Conservation (phyloP, 2,888 invertebrate genomes). For the Netelia fuscicornis region DNA sequence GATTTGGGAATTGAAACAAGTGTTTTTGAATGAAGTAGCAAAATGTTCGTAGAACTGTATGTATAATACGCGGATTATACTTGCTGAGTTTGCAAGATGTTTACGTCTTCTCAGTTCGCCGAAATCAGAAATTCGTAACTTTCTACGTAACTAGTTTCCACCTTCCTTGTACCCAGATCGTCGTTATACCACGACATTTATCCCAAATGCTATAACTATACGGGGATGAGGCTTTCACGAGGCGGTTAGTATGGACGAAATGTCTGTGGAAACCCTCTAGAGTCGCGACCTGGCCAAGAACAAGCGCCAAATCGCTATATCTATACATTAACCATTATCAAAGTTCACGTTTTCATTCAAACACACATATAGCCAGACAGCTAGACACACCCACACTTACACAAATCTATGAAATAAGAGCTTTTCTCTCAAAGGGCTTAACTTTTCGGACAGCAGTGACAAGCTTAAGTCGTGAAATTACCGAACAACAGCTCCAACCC, state of each 20-base stretch:
- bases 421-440: conserved; percentile 5
- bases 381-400: not conserved
- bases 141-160: conserved; percentile 9
- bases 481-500: conserved; percentile 29
- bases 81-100: not conserved
- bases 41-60: not conserved
- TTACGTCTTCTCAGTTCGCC: not conserved
- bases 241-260: conserved; percentile 17
- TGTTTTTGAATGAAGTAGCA: not conserved
- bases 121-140: conserved; percentile 5
- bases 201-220: conserved; percentile 4
- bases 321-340: not conserved
- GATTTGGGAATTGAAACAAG: not conserved
- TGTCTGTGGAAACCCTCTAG: conserved; percentile 30
- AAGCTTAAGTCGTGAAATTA: conserved; percentile 16
- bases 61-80: not conserved
- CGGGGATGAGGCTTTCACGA: not conserved
- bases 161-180: not conserved
- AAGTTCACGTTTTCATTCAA: not conserved
- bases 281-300: conserved; percentile 20
- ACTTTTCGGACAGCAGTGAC: conserved; percentile 17
- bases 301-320: not conserved
- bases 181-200: not conserved
- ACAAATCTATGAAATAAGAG: not conserved
- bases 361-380: not conserved